Percentiles rank a stretch among this genome's conserved stretches.
These are phyloP conservation scores for Lepidurus arcticus DNA, from an alignment of 1,140 invertebrate genomes.

Conservation along the genomic window DNA sequence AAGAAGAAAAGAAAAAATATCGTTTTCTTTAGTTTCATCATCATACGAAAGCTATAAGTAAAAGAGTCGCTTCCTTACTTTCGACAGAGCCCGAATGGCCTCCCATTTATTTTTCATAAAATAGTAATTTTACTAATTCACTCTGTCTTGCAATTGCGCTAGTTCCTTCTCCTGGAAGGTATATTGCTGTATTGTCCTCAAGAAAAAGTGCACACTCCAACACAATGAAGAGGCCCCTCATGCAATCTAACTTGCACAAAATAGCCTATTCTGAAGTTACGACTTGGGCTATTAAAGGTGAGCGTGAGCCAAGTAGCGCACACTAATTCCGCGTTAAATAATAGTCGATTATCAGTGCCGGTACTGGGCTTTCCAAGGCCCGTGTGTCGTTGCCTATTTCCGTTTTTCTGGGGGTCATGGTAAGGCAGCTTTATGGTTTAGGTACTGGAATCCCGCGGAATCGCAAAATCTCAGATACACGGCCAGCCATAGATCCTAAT, in stretches of 20 bases:
- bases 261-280: background rate
- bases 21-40: too few species aligned
- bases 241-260: background rate
- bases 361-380: too few species aligned
- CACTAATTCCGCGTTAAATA: background rate
- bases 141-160: background rate
- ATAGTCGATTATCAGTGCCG: background rate
- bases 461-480: background rate
- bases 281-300: constrained; percentile 6
- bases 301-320: background rate
- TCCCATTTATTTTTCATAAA: constrained; percentile 3
- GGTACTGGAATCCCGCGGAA: background rate
- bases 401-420: too few species aligned
- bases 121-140: constrained; percentile 20
- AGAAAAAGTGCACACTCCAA: background rate
- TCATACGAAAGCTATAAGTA: too few species aligned
- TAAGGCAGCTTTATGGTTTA: too few species aligned
- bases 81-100: background rate
- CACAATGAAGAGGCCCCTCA: background rate
- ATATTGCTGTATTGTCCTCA: background rate
- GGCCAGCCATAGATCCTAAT: background rate
- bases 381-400: too few species aligned
- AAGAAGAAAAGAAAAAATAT: too few species aligned
- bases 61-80: too few species aligned
- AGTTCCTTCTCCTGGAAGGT: background rate